phyloP scores from a whole-genome alignment of 2,113 vertebrate species.

The Peromyscus maniculatus region DNA sequence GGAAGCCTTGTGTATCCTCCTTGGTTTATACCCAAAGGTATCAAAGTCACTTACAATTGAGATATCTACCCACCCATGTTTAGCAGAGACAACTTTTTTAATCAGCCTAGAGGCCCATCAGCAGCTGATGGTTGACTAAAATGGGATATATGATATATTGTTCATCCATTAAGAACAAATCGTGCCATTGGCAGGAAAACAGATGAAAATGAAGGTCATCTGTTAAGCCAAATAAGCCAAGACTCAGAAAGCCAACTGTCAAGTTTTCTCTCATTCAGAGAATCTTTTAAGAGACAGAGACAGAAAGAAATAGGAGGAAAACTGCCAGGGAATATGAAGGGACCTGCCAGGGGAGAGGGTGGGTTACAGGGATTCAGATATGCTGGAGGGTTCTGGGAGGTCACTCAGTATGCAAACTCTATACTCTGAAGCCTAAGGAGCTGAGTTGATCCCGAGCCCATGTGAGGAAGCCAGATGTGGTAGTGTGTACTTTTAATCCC shows the following conservation, averaged over 20 bases:
- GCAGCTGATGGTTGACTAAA: neutral
- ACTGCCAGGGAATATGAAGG: neutral
- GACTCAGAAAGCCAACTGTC: neutral
- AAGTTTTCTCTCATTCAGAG: neutral
- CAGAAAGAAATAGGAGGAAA: neutral
- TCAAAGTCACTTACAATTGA: neutral
- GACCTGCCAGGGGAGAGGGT: no score
- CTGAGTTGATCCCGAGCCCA: neutral
- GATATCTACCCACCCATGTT: neutral
- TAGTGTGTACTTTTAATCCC: neutral
- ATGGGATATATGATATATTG: neutral
- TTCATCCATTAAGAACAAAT: neutral
- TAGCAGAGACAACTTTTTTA: neutral
- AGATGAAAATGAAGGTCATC: neutral
- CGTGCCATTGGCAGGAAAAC: neutral
- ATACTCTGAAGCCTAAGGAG: neutral
- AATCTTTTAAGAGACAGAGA: neutral
- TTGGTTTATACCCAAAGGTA: neutral
- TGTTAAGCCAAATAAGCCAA: neutral
- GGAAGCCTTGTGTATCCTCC: neutral
- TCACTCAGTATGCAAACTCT: neutral
- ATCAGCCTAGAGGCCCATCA: neutral
- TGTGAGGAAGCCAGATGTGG: neutral
- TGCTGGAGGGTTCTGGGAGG: no score
- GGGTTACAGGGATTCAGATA: neutral